Conservation (phyloP, 2,113 vertebrate species). For the Chionodraco myersi region DNA sequence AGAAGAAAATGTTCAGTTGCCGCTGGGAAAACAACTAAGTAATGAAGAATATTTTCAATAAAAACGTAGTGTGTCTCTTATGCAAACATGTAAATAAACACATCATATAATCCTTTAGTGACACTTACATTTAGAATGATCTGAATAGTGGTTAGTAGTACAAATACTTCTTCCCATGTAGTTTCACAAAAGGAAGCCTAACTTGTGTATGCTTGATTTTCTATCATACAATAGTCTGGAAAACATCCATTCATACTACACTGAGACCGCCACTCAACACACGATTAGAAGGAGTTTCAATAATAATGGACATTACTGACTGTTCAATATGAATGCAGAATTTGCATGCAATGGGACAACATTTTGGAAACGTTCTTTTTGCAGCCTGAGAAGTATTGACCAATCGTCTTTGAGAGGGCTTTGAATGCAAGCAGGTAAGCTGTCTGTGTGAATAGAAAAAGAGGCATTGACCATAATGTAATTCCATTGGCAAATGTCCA, state of each 20-base stretch:
- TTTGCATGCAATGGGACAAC: no score
- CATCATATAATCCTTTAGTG: not conserved
- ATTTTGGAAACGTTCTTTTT: no score
- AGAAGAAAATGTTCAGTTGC: slow-evolving; percentile 11
- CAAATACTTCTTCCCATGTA: slow-evolving; percentile 14
- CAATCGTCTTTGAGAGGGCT: no score
- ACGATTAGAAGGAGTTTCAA: no score
- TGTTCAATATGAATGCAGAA: no score
- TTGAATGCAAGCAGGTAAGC: no score
- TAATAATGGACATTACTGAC: no score
- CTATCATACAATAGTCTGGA: slow-evolving; percentile 30
- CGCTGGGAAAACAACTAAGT: slow-evolving; percentile 14
- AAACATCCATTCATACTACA: slow-evolving; percentile 14
- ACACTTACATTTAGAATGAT: not conserved
- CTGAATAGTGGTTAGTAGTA: slow-evolving; percentile 19
- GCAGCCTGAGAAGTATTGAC: no score
- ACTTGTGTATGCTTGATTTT: slow-evolving; percentile 13
- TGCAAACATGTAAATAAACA: slow-evolving; percentile 8
- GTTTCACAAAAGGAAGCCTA: not conserved
- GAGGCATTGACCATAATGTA: no score
- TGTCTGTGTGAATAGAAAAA: no score
- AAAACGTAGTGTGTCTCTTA: not conserved
- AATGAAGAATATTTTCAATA: slow-evolving; percentile 14
- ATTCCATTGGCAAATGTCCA: no score
- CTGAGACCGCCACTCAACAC: not conserved